A percentile compares a stretch with the other conserved stretches of the same genome.
phyloP scores from a whole-genome alignment of 2,113 vertebrate species.

The Myanophis thanlyinensis region DNA sequence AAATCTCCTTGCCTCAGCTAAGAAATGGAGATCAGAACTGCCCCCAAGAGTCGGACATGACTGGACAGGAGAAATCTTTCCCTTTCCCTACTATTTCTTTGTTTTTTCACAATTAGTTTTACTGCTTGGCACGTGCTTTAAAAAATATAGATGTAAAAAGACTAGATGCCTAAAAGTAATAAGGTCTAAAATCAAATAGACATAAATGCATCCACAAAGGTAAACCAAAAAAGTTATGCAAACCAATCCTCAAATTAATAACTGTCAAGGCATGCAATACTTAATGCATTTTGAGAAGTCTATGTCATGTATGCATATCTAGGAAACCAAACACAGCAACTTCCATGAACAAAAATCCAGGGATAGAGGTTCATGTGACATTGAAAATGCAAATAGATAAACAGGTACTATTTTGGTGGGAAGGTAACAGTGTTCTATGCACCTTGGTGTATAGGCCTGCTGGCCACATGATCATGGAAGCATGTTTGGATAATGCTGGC shows the following conservation, averaged over 20 bases:
- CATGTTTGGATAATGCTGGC: background rate
- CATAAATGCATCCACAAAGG: background rate
- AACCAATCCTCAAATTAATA: background rate
- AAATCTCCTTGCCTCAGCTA: background rate
- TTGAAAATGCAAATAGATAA: background rate
- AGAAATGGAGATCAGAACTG: background rate
- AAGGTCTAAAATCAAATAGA: background rate
- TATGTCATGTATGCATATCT: background rate
- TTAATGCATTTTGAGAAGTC: background rate
- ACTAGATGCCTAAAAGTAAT: background rate
- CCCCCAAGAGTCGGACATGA: no score
- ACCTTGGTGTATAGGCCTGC: background rate
- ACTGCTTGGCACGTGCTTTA: background rate
- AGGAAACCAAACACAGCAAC: background rate
- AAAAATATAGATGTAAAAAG: background rate
- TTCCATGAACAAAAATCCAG: background rate
- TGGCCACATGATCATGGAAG: background rate
- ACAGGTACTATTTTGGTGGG: background rate
- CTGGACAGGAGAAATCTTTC: background rate
- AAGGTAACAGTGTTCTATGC: background rate
- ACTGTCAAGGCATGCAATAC: background rate
- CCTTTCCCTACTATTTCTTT: background rate
- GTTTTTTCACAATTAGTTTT: background rate
- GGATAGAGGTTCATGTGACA: background rate
- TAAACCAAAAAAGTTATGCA: background rate